Base-by-base conservation (phyloP, 2,797 vertebrate species). In the Spinus olivaceus region DNA sequence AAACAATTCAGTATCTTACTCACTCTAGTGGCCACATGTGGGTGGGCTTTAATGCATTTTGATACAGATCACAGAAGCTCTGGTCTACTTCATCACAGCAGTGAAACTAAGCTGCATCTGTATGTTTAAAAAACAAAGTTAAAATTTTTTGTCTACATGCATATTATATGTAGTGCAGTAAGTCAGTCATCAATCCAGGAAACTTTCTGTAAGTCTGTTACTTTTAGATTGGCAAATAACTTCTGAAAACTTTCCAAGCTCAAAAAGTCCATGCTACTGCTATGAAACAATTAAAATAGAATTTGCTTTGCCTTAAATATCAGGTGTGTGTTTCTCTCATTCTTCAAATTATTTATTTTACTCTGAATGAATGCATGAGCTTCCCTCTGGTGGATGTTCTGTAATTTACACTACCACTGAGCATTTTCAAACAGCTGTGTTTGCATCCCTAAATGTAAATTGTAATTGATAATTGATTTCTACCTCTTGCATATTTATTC, bases 371-470 rank as follows among this genome's bases (percentile, higher is more conserved):
- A 33, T 20, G 22, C 37, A 49, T 14, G 12, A 81, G 56, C 67
- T 90, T 86, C 95, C 84, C 73, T 67, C 96, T 96, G 35, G 70
- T 88, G 95, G 88, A 39, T 30, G 30, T 20, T 81, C 39, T 76
- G 17, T 47, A 81, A 71, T 27, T 80, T 69, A 64, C 56, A 67
- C 41, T 42, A 37, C 6, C 28, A 50, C 14, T 12, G 16, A 61
- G n/a, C 32, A 57, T 67, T 64, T 66, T 80, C 74, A 76, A 83
- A 39, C 15, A 59, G 44, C 19, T 30, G 21, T 63, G 14, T 73
- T 73, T 71, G 65, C 15, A 14, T 12, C 30, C 30, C 25, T 74
- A 59, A 21, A 65, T 27, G 20, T 72, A 81, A 81, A 60, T 25
- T 13, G 13, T 11, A 84, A 61, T 21, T 46, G 7, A 6, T 76